These are phyloP conservation scores for Sebastes fasciatus DNA, from an alignment of 2,113 vertebrate species.

Conservation along the genomic window DNA sequence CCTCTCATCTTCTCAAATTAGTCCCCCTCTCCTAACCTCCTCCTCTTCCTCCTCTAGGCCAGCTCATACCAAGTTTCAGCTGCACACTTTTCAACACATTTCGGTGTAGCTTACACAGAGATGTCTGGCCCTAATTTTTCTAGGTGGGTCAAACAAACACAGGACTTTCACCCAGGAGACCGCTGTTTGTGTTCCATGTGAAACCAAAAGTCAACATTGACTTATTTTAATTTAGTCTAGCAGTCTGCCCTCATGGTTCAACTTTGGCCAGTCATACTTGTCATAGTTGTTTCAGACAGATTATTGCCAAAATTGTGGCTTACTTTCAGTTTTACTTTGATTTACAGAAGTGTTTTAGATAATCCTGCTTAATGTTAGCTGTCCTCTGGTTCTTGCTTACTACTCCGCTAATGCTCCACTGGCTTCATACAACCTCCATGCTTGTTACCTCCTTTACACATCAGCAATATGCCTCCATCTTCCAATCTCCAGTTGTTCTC, in stretches of 20 bases:
- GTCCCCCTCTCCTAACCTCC: constrained; percentile 19
- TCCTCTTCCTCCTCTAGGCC: background rate
- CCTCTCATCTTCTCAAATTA: constrained; percentile 68
- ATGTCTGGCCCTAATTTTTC: constrained; percentile 40
- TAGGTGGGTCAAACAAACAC: too few relatives aligned
- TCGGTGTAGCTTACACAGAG: constrained; percentile 57
- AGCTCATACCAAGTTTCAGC: constrained; percentile 60
- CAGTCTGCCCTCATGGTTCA: too few relatives aligned
- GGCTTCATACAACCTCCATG: background rate
- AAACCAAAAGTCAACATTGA: too few relatives aligned
- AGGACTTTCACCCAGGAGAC: too few relatives aligned
- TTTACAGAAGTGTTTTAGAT: background rate
- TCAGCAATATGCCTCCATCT: background rate
- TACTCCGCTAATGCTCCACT: background rate
- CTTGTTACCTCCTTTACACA: background rate
- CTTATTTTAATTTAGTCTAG: too few relatives aligned
- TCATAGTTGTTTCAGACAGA: too few relatives aligned
- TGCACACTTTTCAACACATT: constrained; percentile 61
- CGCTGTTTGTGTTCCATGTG: too few relatives aligned
- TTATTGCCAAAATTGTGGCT: background rate
- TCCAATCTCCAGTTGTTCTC: constrained; percentile 3
- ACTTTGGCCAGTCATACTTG: too few relatives aligned
- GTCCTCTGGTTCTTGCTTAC: background rate
- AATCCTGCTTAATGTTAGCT: background rate
- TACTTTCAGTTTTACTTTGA: background rate